These are phyloP conservation scores for Ammodramus savannarum DNA, from an alignment of 2,113 vertebrate species.

Conservation along the genomic window DNA sequence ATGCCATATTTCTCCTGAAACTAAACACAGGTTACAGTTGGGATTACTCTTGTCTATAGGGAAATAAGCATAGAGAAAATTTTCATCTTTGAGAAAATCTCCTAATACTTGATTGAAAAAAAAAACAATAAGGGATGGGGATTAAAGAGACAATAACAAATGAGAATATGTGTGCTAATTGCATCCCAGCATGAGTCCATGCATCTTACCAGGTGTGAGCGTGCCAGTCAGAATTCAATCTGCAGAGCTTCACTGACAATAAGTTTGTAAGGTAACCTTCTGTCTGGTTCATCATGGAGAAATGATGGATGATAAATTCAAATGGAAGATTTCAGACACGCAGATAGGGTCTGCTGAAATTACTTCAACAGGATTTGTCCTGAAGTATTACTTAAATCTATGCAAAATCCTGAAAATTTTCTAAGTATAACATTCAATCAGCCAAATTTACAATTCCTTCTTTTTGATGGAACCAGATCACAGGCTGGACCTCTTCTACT, in stretches of 20 bases:
- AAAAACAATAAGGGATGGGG: not conserved
- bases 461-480: not conserved
- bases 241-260: not conserved
- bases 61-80: not conserved
- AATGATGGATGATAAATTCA: not conserved
- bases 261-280: not conserved
- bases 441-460: not conserved
- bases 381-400: not conserved
- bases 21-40: not conserved
- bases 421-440: not conserved
- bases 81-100: not conserved
- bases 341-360: not conserved
- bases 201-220: conserved; percentile 14
- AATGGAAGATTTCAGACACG: not conserved
- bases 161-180: conserved; percentile 19
- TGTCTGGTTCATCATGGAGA: not conserved
- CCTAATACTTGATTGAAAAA: not conserved
- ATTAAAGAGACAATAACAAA: conserved; percentile 25
- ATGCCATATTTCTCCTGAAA: not conserved
- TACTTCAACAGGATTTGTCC: not conserved
- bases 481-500: not conserved
- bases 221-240: not conserved
- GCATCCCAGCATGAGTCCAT: not conserved
- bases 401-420: not conserved
- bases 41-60: not conserved